Evolutionary conservation across 2,797 vertebrate species (phyloP).

Genomic region (Microctenopoma stevenorrisi): DNA sequence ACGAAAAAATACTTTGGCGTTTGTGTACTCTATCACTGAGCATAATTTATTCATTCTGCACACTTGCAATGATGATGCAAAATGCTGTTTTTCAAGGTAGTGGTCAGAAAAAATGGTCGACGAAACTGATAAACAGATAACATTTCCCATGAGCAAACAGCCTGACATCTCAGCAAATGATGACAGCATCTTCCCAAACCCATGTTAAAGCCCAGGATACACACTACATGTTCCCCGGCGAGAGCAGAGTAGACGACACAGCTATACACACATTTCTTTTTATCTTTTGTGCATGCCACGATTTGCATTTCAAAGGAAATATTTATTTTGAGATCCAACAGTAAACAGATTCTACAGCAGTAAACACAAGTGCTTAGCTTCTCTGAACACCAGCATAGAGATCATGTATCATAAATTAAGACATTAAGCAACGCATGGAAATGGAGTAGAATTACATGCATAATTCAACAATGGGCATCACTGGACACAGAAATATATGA

Average conservation of each 20-base stretch:
- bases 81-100: conserved; percentile 14
- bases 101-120: conserved; percentile 19
- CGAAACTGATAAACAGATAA: not conserved
- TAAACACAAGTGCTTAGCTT: conserved; percentile 37
- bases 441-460: conserved; percentile 26
- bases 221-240: conserved; percentile 25
- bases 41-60: conserved; percentile 48
- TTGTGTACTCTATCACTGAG: conserved; percentile 22
- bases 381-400: conserved; percentile 27
- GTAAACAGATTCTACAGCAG: conserved; percentile 38
- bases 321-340: conserved; percentile 64
- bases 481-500: conserved; percentile 8
- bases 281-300: conserved; percentile 33
- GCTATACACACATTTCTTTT: conserved; percentile 7
- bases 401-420: conserved; percentile 30
- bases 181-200: conserved; percentile 30
- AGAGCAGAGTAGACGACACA: conserved; percentile 23
- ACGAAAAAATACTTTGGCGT: conserved; percentile 23
- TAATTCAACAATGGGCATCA: conserved; percentile 11
- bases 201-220: conserved; percentile 34
- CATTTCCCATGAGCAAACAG: conserved; percentile 29
- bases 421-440: conserved; percentile 20
- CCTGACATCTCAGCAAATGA: conserved; percentile 33
- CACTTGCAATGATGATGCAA: conserved; percentile 42
- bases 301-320: conserved; percentile 74